phyloP scores from a whole-genome alignment of 2,888 invertebrate genomes.

The Plagiodera versicolora region DNA sequence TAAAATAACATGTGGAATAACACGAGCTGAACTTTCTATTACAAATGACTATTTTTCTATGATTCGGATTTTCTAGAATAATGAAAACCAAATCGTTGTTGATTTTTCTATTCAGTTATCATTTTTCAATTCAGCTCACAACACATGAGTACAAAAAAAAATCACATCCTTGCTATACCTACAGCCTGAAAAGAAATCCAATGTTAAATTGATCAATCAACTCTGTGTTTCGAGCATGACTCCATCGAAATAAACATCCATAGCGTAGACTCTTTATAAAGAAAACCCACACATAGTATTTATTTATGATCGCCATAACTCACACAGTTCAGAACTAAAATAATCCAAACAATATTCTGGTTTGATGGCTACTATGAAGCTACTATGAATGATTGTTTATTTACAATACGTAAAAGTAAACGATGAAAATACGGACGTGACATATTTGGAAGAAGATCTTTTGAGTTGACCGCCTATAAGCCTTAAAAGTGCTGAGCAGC shows the following conservation, averaged over 20 bases:
- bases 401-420: conserved; percentile 24
- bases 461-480: conserved; percentile 9
- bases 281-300: neutral
- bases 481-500: conserved; percentile 20
- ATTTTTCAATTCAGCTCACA: no score
- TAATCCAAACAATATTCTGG: conserved; percentile 23
- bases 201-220: neutral
- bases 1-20: no score
- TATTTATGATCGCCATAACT: neutral
- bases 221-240: neutral
- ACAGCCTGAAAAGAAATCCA: neutral
- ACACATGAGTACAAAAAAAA: no score
- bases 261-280: neutral
- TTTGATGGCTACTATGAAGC: conserved; percentile 23
- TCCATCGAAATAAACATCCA: neutral
- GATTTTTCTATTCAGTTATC: no score
- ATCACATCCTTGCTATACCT: no score
- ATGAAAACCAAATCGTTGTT: no score
- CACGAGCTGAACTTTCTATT: no score
- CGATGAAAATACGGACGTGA: conserved; percentile 35
- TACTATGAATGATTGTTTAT: conserved; percentile 30
- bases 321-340: neutral
- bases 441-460: conserved; percentile 22
- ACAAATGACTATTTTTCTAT: no score
- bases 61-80: no score